Conservation (phyloP, 2,888 invertebrate genomes). For the Agapostemon virescens region DNA sequence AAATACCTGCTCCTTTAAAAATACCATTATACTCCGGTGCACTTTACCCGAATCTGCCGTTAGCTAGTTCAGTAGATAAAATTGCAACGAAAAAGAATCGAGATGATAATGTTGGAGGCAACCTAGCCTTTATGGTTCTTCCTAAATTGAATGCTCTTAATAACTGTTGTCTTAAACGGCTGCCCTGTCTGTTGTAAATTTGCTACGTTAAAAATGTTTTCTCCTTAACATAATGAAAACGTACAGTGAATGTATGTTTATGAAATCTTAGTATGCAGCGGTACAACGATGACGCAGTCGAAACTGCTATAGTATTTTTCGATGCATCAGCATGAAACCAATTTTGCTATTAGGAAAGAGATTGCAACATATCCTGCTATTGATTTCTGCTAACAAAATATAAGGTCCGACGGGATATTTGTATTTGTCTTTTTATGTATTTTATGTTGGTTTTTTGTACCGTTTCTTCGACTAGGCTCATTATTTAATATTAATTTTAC, state of each 20-base stretch:
- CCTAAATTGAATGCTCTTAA: conserved; percentile 2
- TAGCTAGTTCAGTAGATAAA: background rate
- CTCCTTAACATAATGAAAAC: background rate
- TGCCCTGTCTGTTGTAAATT: background rate
- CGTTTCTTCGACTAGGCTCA: background rate
- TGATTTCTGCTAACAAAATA: no score
- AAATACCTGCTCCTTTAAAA: conserved; percentile 4
- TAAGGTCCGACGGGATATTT: no score
- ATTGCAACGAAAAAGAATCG: background rate
- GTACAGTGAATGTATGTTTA: background rate
- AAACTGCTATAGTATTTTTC: background rate
- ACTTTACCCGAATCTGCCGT: background rate
- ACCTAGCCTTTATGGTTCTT: background rate
- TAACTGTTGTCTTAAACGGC: background rate
- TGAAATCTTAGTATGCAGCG: background rate
- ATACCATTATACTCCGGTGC: background rate
- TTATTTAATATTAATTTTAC: background rate
- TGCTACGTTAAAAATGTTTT: background rate
- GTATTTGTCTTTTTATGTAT: background rate
- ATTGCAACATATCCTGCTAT: background rate
- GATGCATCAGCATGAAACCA: no score
- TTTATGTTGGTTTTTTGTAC: background rate
- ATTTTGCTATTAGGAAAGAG: background rate
- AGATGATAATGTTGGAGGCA: background rate
- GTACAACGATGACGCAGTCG: background rate